Base-by-base conservation (phyloP, 92 coral and sea anemone species). In the Phymanthus crucifer region DNA sequence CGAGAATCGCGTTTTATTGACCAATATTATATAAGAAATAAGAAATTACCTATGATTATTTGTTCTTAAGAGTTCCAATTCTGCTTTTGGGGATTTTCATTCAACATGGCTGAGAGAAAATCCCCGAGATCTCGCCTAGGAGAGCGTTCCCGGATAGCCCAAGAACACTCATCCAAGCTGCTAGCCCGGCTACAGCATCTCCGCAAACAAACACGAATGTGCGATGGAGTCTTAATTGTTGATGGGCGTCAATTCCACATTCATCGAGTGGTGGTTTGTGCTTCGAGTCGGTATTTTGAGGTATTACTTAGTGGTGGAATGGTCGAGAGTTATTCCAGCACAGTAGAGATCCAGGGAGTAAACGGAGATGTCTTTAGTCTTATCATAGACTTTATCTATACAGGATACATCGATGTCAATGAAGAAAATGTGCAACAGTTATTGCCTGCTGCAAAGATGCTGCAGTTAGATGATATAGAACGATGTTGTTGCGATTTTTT, bases 401-500 rank as follows among this genome's bases (percentile, higher is more conserved):
- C 93, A 40, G 98, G 98, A 52, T 23, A 65, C 17, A 91, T 95
- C 2, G 86, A 87, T n/a, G 91, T 93, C 5, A 82, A 83, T 29
- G 92, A 93, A 61, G 78, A 80, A 7, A 93, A 95, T 48, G 98
- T 95, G 3, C 95, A 95, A 68, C 91, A 90, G 76, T 93, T 95
- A 72, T 73, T 95, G 27, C 93, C 95, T 0, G 95, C 98, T 5
- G 90, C 97, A n/a, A 90, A 93, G 79, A 93, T 93, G 97, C 78
- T 95, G 0, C 98, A 95, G 83, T 78, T 95, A 23, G 98, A 95
- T 65, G 95, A 88, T 34, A 78, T 95, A 8, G 97, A 88, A 56
- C 83, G 71, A 10, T 74, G 37, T 45, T 95, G 98, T 43, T 95
- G 98, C 43, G 98, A 95, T 6, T 95, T 95, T 74, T 74, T 95